Conservation (phyloP, 2,888 invertebrate species). For the Meganola albula region DNA sequence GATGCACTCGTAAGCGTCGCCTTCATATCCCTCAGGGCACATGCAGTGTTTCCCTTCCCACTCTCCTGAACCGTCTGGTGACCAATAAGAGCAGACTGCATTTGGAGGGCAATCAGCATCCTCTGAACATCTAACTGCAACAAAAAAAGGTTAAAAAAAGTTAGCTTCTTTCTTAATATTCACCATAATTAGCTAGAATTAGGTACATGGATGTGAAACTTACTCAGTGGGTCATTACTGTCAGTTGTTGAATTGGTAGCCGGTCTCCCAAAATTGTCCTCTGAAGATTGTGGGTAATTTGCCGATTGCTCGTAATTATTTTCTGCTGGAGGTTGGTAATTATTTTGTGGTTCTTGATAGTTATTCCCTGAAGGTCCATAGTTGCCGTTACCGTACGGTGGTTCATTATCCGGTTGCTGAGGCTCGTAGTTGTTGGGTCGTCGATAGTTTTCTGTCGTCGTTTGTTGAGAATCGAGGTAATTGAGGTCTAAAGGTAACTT, state of each 20-base stretch:
- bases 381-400: conserved; percentile 10
- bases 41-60: conserved; percentile 75
- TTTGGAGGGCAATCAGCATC: conserved; percentile 88
- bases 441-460: neutral
- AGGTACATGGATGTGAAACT: too few species aligned
- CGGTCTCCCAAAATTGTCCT: too few species aligned
- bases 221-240: conserved; percentile 42
- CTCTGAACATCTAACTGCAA: conserved; percentile 84
- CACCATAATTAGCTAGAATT: too few species aligned
- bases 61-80: conserved; percentile 47
- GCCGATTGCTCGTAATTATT: conserved; percentile 8
- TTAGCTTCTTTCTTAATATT: too few species aligned
- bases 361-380: conserved; percentile 6
- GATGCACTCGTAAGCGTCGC: conserved; percentile 87
- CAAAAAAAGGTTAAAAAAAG: too few species aligned
- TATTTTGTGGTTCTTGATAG: conserved; percentile 2
- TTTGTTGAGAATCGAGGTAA: neutral
- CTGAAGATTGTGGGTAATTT: conserved; percentile 3
- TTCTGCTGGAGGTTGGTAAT: conserved; percentile 1
- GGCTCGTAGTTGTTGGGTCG: conserved; percentile 4
- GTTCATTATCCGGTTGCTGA: conserved; percentile 2
- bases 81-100: conserved; percentile 83
- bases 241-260: conserved; percentile 18
- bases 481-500: neutral
- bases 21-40: conserved; percentile 90